A percentile compares a stretch with the other conserved stretches of the same genome.
phyloP scores from a whole-genome alignment of 2,888 invertebrate genomes.

The Xanthia icteritia region DNA sequence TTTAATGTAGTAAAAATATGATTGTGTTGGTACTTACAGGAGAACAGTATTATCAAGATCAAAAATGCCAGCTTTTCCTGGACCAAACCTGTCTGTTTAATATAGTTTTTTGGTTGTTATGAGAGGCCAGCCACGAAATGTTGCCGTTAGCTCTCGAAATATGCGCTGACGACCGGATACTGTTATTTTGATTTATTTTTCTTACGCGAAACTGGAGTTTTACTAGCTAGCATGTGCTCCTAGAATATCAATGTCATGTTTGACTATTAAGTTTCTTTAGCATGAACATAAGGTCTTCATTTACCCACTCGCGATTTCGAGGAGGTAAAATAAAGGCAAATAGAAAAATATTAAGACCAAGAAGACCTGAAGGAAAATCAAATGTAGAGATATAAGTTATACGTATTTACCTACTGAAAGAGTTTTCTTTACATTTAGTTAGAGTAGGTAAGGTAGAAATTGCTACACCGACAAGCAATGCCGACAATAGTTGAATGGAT shows the following conservation, averaged over 20 bases:
- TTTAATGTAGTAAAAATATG: not conserved
- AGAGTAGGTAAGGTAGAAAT: not conserved
- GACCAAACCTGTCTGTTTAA: conserved; percentile 36
- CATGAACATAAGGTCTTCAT: not conserved
- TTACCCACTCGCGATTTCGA: not conserved
- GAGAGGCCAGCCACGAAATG: conserved; percentile 38
- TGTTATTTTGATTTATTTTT: conserved; percentile 56
- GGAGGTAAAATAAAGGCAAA: not conserved
- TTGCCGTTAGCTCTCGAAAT: conserved; percentile 55
- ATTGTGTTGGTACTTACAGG: not conserved
- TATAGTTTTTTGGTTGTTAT: conserved; percentile 40
- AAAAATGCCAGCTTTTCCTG: conserved; percentile 21
- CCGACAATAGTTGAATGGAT: not conserved
- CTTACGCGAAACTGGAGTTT: conserved; percentile 40
- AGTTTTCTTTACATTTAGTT: not conserved
- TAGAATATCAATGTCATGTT: conserved; percentile 26
- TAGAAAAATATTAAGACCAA: conserved; percentile 4
- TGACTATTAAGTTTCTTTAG: conserved; percentile 10
- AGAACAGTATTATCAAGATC: conserved; percentile 12
- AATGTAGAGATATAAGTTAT: not conserved
- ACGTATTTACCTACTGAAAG: not conserved
- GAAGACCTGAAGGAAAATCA: not conserved
- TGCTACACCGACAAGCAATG: not conserved
- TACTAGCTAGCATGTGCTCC: conserved; percentile 19
- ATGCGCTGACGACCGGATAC: conserved; percentile 45